Conservation (phyloP, 2,888 invertebrate species). For the Oithona nana region DNA sequence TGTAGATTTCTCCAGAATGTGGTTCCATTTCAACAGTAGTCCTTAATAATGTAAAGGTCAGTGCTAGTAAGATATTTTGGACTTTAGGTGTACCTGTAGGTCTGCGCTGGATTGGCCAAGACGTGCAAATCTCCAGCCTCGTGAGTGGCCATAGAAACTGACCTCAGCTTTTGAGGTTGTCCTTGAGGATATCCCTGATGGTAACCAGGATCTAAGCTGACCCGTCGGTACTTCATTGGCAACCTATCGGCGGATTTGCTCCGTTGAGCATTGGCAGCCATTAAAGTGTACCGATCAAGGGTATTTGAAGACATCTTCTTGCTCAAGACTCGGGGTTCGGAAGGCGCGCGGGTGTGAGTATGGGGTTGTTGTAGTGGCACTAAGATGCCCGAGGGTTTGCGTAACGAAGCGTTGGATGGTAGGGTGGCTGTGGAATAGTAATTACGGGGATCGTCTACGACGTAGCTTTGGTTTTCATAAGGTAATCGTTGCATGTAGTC, state of each 20-base stretch:
- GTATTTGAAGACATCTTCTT: not conserved
- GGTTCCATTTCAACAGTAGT: not conserved
- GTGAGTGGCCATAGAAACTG: not conserved
- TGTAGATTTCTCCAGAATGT: not conserved
- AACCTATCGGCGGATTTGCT: not conserved
- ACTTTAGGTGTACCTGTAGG: not conserved
- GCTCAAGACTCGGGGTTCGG: not conserved
- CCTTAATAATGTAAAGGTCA: not conserved
- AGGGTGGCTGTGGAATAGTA: not conserved
- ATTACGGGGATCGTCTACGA: not conserved
- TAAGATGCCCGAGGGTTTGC: not conserved
- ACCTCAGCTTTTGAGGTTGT: not conserved
- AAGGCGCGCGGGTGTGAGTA: not conserved
- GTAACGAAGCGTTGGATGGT: not conserved
- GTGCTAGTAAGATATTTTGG: not conserved
- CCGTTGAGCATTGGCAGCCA: not conserved
- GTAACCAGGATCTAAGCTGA: not conserved
- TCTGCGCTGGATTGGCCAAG: not conserved
- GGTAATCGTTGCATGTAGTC: not conserved
- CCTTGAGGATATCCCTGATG: not conserved
- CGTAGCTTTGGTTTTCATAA: not conserved
- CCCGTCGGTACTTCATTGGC: not conserved
- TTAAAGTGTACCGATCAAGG: not conserved
- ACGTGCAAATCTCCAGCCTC: not conserved
- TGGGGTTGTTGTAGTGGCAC: not conserved